Conservation (phyloP, 2,888 invertebrate species). For the Cataglyphis albicans region DNA sequence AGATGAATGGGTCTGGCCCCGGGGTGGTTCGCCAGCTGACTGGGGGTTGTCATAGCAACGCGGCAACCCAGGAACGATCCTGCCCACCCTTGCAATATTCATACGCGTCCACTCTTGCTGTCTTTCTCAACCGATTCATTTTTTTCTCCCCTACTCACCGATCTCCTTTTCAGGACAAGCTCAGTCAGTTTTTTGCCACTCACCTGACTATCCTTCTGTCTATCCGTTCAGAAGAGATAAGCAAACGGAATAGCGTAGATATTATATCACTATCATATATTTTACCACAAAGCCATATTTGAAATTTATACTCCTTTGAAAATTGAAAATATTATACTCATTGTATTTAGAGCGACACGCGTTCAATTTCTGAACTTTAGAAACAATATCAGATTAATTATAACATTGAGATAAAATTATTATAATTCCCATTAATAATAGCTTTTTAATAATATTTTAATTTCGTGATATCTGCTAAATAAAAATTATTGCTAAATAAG, state of each 20-base stretch:
- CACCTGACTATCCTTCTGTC: background rate
- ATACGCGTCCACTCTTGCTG: conserved; percentile 62
- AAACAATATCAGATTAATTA: background rate
- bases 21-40: conserved; percentile 83
- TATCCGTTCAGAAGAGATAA: background rate
- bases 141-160: conserved; percentile 29
- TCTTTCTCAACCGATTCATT: conserved; percentile 26
- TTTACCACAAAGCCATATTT: background rate
- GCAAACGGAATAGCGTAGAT: background rate
- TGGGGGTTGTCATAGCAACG: conserved; percentile 83
- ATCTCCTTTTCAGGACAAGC: conserved; percentile 44
- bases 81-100: conserved; percentile 81
- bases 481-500: background rate
- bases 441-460: background rate
- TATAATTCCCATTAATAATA: background rate
- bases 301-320: background rate
- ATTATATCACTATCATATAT: background rate
- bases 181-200: conserved; percentile 12
- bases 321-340: background rate
- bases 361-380: background rate
- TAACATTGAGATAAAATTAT: background rate
- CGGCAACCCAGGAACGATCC: conserved; percentile 82
- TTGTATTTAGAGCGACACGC: background rate
- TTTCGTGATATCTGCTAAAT: background rate
- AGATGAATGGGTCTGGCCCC: conserved; percentile 83